Percentiles rank a stretch among this genome's conserved stretches.
These are phyloP conservation scores for Hydrochoerus hydrochaeris DNA, from an alignment of 2,113 vertebrate genomes.

Conservation along the genomic window DNA sequence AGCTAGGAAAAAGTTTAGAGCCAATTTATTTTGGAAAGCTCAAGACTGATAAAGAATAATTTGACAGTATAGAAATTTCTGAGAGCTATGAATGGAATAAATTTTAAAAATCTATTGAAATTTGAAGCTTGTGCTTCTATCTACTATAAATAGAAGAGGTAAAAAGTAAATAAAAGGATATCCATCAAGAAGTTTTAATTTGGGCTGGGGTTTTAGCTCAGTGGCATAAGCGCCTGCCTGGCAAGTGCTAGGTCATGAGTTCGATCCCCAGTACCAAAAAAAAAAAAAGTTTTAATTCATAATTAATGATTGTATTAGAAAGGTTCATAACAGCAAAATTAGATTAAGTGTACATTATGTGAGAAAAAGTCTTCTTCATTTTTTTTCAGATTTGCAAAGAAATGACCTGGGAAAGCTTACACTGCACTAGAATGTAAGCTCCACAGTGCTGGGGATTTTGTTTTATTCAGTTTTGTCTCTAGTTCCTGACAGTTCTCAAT, in stretches of 20 bases:
- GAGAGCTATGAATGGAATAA: not conserved
- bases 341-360: not conserved
- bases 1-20: not conserved
- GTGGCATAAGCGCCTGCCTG: too few species aligned
- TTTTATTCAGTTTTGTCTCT: not conserved
- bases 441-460: not conserved
- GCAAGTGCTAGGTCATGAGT: too few species aligned
- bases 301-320: not conserved
- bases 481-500: not conserved
- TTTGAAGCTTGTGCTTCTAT: constrained; percentile 1
- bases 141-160: not conserved
- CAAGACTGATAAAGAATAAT: not conserved
- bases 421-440: not conserved
- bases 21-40: not conserved
- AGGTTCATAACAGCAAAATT: not conserved
- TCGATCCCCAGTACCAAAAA: too few species aligned
- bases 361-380: not conserved
- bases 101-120: not conserved
- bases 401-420: not conserved
- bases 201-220: too few species aligned
- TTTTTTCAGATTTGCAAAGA: constrained; percentile 39
- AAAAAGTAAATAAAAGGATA: not conserved
- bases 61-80: not conserved
- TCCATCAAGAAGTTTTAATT: constrained; percentile 1
- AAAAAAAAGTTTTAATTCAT: too few species aligned